Evolutionary conservation across 2,113 vertebrate species (phyloP).

Genomic region (Chionodraco myersi): DNA sequence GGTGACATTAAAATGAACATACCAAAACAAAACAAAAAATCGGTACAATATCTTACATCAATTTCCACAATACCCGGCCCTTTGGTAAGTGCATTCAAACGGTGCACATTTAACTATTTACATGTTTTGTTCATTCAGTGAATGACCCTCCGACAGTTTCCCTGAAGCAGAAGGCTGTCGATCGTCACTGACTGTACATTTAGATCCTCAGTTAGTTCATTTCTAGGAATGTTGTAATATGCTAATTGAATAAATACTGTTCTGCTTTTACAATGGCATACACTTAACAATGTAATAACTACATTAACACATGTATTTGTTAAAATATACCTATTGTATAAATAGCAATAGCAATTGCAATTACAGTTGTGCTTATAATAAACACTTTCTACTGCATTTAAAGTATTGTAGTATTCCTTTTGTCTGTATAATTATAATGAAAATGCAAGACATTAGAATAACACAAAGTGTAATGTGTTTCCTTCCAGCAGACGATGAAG

Average conservation of each 20-base stretch:
- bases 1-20: too few species aligned
- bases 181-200: neutral
- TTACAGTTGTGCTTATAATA: neutral
- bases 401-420: neutral
- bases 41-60: too few species aligned
- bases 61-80: too few species aligned
- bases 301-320: neutral
- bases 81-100: too few species aligned
- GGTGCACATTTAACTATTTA: too few species aligned
- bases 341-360: neutral
- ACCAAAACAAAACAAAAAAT: too few species aligned
- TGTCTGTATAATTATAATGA: too few species aligned
- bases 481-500: neutral
- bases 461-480: constrained; percentile 17
- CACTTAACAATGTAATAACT: neutral
- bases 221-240: neutral
- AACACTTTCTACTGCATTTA: neutral
- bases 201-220: neutral
- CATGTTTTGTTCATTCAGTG: too few species aligned
- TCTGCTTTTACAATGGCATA: neutral
- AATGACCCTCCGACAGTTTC: too few species aligned
- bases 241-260: neutral
- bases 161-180: neutral
- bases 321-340: neutral
- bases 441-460: too few species aligned